Evolutionary conservation across 1,140 invertebrate species (phyloP).

Genomic region (Eurosta solidaginis): DNA sequence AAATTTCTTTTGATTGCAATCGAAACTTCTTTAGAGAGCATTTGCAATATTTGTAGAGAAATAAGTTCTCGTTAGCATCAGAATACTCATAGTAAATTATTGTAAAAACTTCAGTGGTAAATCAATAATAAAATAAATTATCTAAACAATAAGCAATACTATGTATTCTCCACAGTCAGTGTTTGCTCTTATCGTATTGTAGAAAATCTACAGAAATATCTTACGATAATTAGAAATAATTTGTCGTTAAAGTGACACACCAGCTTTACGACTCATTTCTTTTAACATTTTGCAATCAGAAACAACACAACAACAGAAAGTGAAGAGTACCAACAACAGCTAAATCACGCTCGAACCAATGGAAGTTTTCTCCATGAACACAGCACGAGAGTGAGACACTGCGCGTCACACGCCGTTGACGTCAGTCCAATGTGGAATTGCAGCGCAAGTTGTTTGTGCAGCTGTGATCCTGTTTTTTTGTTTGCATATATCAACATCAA

Average conservation of each 20-base stretch:
- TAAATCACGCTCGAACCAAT: background rate
- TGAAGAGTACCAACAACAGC: background rate
- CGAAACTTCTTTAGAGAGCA: no score
- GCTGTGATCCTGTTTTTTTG: conserved; percentile 13
- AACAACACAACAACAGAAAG: background rate
- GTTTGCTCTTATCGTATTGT: no score
- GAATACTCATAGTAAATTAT: no score
- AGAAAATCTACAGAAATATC: no score
- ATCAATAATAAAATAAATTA: no score
- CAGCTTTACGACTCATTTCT: background rate
- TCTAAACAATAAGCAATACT: background rate
- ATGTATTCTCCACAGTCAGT: no score
- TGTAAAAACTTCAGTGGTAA: no score
- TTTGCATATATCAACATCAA: background rate
- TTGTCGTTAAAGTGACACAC: background rate
- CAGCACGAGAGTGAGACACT: background rate
- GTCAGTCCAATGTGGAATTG: background rate
- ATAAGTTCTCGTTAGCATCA: no score
- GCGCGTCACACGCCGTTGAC: no score
- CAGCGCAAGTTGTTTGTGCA: background rate
- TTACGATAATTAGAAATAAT: background rate
- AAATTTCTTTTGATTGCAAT: no score
- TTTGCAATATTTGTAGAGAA: no score
- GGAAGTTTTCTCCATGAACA: background rate
- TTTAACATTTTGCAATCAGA: background rate